phyloP scores from a whole-genome alignment of 1,140 invertebrate genomes.

The Drosophila bocki region DNA sequence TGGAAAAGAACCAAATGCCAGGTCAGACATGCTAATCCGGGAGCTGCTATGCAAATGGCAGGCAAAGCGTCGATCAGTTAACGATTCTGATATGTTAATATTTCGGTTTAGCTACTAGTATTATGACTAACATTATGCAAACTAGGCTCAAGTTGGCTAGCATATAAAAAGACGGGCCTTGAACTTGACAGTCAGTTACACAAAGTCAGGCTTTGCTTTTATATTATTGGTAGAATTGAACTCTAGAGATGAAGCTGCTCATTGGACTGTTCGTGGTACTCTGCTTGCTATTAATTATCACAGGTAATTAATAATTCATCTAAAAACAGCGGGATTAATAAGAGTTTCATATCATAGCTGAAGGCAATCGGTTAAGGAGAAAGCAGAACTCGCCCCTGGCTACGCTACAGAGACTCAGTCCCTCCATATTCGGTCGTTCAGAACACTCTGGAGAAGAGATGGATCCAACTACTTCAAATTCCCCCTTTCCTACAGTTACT shows the following conservation, averaged over 20 bases:
- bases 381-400: neutral
- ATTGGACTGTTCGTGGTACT: neutral
- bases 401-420: neutral
- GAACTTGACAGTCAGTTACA: neutral
- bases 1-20: neutral
- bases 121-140: neutral
- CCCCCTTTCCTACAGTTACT: neutral
- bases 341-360: neutral
- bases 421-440: conserved; percentile 4
- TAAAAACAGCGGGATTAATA: no score
- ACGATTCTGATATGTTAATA: neutral
- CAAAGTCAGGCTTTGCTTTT: neutral
- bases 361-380: neutral
- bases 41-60: neutral
- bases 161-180: neutral
- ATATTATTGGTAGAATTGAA: neutral
- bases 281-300: neutral
- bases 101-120: neutral
- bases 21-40: neutral
- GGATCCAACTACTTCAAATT: neutral
- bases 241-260: neutral
- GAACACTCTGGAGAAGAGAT: neutral
- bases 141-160: neutral
- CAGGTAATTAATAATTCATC: neutral
- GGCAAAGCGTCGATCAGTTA: neutral